A percentile compares a stretch with the other conserved stretches of the same genome.
Evolutionary conservation across 92 coral and sea anemone species (phyloP).

Genomic region (Epizoanthus scotinus): DNA sequence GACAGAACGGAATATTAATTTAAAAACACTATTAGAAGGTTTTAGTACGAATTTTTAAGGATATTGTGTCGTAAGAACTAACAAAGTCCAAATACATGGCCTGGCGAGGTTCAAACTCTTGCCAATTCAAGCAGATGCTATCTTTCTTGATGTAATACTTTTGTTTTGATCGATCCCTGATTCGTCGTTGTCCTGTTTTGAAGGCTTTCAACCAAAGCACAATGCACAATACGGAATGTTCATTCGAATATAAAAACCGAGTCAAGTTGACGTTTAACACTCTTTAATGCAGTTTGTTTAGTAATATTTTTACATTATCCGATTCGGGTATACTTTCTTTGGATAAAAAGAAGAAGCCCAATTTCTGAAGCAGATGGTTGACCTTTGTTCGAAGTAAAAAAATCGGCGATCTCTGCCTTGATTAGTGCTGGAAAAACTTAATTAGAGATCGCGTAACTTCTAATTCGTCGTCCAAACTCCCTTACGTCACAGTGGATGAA

Average conservation of each 20-base stretch:
- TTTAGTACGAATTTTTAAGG: slow-evolving; percentile 12
- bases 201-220: slow-evolving; percentile 24
- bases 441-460: slow-evolving; percentile 44
- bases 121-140: slow-evolving; percentile 27
- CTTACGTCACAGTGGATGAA: slow-evolving; percentile 37
- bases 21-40: slow-evolving; percentile 14
- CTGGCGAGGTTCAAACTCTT: background rate
- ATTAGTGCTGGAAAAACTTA: slow-evolving; percentile 44
- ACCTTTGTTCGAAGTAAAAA: background rate
- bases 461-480: slow-evolving; percentile 30
- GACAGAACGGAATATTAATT: background rate
- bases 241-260: slow-evolving; percentile 2
- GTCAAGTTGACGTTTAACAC: slow-evolving; percentile 8
- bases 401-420: slow-evolving; percentile 28
- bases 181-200: slow-evolving; percentile 9
- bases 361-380: slow-evolving; percentile 9
- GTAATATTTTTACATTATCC: background rate
- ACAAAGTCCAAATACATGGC: slow-evolving; percentile 7
- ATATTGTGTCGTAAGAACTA: background rate
- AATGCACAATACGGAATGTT: background rate
- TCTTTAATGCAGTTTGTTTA: background rate
- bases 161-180: slow-evolving; percentile 23
- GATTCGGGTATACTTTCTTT: background rate
- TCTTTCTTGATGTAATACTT: slow-evolving; percentile 1
- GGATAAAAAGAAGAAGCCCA: background rate